Percentiles rank a stretch among this genome's conserved stretches.
These are phyloP conservation scores for Melanostigma gelatinosum DNA, from an alignment of 2,113 vertebrate species.

Conservation along the genomic window DNA sequence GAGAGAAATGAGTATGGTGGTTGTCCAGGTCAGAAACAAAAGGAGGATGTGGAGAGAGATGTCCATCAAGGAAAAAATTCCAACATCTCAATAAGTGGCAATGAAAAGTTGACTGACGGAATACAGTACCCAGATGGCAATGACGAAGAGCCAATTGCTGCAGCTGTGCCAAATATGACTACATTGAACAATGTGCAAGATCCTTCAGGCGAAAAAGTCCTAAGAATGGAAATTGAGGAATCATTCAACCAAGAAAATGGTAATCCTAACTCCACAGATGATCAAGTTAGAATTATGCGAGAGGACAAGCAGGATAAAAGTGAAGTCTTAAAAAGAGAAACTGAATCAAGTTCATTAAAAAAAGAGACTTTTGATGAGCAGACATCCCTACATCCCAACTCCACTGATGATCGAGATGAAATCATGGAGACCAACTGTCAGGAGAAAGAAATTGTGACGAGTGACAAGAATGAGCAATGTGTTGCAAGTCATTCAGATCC, in stretches of 20 bases:
- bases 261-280: neutral
- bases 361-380: constrained; percentile 16
- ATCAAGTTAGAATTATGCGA: constrained; percentile 24
- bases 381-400: neutral
- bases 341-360: neutral
- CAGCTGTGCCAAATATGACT: neutral
- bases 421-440: constrained; percentile 8
- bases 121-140: neutral
- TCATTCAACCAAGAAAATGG: constrained; percentile 1
- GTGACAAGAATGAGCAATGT: constrained; percentile 36
- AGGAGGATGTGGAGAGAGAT: neutral
- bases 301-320: neutral
- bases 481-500: constrained; percentile 56
- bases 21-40: constrained; percentile 31
- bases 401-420: constrained; percentile 13
- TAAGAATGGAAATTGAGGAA: neutral
- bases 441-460: constrained; percentile 32
- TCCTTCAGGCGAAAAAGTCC: neutral
- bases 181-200: constrained; percentile 17
- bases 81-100: neutral
- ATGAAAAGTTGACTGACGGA: constrained; percentile 30
- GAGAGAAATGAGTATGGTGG: neutral
- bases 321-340: neutral
- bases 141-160: constrained; percentile 4
- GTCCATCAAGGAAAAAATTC: constrained; percentile 7